Base-by-base conservation (phyloP, 2,797 vertebrate genomes). In the Lepus townsendii region DNA sequence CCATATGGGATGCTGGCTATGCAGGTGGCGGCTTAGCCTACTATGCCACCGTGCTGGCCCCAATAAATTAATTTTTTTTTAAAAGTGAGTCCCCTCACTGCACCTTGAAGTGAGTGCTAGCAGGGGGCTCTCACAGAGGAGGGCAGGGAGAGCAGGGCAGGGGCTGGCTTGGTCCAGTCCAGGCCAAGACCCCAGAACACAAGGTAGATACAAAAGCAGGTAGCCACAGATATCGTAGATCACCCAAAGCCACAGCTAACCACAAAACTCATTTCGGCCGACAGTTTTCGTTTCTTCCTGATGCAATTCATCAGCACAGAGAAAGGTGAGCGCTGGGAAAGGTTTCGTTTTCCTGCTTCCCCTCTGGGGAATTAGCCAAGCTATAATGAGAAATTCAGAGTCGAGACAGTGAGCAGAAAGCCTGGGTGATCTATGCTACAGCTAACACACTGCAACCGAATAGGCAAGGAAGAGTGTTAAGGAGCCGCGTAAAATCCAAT, bases 321-420 rank as follows among this genome's bases (percentile, higher is more conserved):
- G 77, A 47, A 78, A 82, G 35, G 3, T 32, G 50, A 3, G 24
- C 72, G 6, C 14, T 79, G 82, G 54, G 60, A 86, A 92, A 88
- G 26, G 83, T 42, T 69, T 93, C 16, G 22, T 90, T 86, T 86
- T 84, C 24, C 62, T 68, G 76, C 5, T 89, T 75, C 42, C 83
- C 12, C 57, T 83, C 66, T 92, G 22, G 76, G 54, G 54, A 86
- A 42, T 50, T 42, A 57, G 38, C 26, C 20, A 63, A 83, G 24
- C 62, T 88, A 26, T 75, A 84, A 87, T 47, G 38, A 93, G 32
- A 63, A 42, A 3, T 22, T 68, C 47, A 24, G 79, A 79, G 47
- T 32, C 72, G 54, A 85, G 30, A 47, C 42, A 87, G 38, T 47
- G 24, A 42, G 42, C 0, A 17, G 68, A 68, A 85, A 57, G 16